phyloP scores from a whole-genome alignment of 2,113 vertebrate species.

The Nannospalax galili region DNA sequence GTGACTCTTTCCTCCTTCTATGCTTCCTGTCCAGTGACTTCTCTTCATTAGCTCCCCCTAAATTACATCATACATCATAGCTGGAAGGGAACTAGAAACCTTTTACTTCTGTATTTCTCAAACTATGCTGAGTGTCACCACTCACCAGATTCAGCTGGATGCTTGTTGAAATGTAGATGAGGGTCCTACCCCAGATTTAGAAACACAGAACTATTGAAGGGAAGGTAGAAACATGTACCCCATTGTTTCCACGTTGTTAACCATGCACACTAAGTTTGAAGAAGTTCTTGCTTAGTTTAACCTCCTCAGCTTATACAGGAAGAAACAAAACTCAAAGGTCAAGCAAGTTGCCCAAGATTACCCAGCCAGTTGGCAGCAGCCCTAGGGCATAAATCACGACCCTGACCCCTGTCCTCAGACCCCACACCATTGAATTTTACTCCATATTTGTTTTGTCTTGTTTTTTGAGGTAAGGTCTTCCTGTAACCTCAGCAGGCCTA shows the following conservation, averaged over 20 bases:
- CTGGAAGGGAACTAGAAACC: neutral
- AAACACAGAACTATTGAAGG: neutral
- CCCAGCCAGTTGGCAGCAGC: neutral
- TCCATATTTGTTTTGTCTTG: too few species aligned
- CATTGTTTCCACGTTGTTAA: too few species aligned
- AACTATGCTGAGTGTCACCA: neutral
- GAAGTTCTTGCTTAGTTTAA: neutral
- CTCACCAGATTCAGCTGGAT: neutral
- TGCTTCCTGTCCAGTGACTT: neutral
- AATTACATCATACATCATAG: accelerated
- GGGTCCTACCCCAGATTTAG: neutral
- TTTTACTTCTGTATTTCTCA: neutral
- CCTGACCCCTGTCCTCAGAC: neutral
- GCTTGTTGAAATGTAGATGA: constrained; percentile 4
- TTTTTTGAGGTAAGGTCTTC: too few species aligned
- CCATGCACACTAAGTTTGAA: neutral
- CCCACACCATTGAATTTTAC: neutral
- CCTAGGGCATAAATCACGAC: neutral
- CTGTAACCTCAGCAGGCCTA: too few species aligned
- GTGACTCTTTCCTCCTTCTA: neutral
- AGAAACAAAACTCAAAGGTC: neutral
- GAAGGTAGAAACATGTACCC: neutral
- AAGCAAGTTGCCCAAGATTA: neutral
- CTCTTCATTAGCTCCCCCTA: neutral
- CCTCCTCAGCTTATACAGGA: neutral